Evolutionary conservation across 2,113 vertebrate species (phyloP), one percentile per base, ranked within the genome.

Genomic region (Daphoenositta chrysoptera): DNA sequence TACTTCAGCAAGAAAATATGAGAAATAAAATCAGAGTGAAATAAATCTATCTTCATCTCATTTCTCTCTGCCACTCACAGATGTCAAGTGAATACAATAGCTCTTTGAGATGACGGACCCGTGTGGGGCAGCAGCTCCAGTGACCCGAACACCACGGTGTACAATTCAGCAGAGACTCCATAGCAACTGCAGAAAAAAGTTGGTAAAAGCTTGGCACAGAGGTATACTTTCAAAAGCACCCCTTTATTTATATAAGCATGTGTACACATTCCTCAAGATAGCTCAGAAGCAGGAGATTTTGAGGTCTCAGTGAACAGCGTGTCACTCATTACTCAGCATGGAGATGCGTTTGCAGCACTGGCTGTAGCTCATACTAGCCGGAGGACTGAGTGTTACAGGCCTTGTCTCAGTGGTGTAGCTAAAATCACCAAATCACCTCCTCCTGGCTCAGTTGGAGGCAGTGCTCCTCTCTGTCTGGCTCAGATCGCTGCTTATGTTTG

Each of bases 11-110:
- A 83, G 79, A 95, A 94, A 94, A 95, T 85, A 94, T 53, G 83
- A 92, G 88, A 96, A 96, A 92, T 83, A 87, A 92, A 96, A 90
- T 89, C 76, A 75, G 60, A 84, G 76, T 68, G 72, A 94, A 96
- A 95, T 95, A 96, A 96, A 95, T 90, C 92, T 86, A 81, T 92
- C 95, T 95, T 88, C 87, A 63, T 96, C 92, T 93, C 68, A 93
- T 96, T 97, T 95, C 79, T 95, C 85, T 91, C 72, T 92, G 88
- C 71, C 92, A 64, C 83, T 93, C 79, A 83, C 79, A 90, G 64
- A 86, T 78, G 88, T 90, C 76, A 92, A 21, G 47, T 94, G 73
- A 73, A 80, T 78, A 97, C 92, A 97, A 96, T 92, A 93, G 85
- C 56, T 95, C 95, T 97, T 97, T 97, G 92, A 97, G 64, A 86